A percentile compares a stretch with the other conserved stretches of the same genome.
These are phyloP conservation scores for Lasioglossum leucozonium DNA, from an alignment of 2,888 invertebrate genomes.

Conservation along the genomic window DNA sequence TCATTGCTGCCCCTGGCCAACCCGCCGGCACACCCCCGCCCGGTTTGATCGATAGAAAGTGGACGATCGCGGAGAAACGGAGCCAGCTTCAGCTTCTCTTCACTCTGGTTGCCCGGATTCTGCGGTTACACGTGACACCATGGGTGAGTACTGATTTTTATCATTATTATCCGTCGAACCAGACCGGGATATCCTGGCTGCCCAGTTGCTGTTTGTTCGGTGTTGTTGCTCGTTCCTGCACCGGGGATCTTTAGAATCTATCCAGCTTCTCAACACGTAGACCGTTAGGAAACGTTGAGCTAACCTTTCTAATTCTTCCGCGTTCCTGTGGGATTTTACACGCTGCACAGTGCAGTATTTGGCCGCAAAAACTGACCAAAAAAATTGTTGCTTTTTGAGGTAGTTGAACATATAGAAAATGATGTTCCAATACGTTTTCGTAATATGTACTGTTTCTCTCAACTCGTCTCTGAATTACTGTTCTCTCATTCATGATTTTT, in stretches of 20 bases:
- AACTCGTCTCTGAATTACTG: too few relatives aligned
- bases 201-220: background rate
- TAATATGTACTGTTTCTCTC: too few relatives aligned
- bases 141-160: slow-evolving; percentile 37
- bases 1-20: too few relatives aligned
- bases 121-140: background rate
- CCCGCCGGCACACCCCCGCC: background rate
- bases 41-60: slow-evolving; percentile 25
- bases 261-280: background rate
- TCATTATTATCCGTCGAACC: background rate
- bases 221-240: background rate
- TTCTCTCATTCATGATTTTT: too few relatives aligned
- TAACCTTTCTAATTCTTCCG: background rate
- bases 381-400: too few relatives aligned
- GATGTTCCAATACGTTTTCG: too few relatives aligned
- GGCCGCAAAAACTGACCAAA: too few relatives aligned
- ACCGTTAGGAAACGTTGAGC: background rate
- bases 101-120: background rate
- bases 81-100: background rate
- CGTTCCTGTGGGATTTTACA: background rate
- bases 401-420: too few relatives aligned
- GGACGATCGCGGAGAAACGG: slow-evolving; percentile 23
- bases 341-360: too few relatives aligned
- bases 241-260: background rate
- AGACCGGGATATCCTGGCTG: background rate